A percentile compares a stretch with the other conserved stretches of the same genome.
phyloP scores from a whole-genome alignment of 1,140 invertebrate genomes.

The Hyphantria cunea region DNA sequence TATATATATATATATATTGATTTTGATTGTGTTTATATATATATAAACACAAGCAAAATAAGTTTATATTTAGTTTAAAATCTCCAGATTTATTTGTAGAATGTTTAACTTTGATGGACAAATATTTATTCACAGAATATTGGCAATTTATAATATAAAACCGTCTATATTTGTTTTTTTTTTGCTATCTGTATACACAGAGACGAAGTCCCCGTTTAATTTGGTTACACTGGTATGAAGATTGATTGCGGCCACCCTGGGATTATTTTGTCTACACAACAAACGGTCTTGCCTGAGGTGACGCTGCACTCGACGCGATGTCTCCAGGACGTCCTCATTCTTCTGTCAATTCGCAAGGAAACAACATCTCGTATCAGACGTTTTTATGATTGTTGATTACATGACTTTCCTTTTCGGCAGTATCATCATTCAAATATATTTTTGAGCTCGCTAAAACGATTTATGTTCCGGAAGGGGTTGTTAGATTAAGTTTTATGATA shows the following conservation, averaged over 20 bases:
- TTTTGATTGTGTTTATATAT: too few relatives aligned
- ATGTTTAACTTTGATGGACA: too few relatives aligned
- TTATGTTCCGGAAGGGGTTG: neutral
- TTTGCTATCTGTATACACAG: constrained; percentile 34
- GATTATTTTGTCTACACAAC: constrained; percentile 63
- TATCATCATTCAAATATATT: neutral
- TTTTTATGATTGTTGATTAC: constrained; percentile 30
- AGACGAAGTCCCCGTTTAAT: constrained; percentile 45
- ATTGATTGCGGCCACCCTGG: constrained; percentile 65
- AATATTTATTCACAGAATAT: too few relatives aligned
- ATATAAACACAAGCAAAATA: too few relatives aligned
- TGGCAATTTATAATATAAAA: too few relatives aligned
- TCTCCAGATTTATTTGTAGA: too few relatives aligned
- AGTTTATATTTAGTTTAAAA: too few relatives aligned
- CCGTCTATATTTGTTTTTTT: neutral
- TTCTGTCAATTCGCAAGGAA: constrained; percentile 33
- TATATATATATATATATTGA: too few relatives aligned
- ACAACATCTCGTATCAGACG: constrained; percentile 28
- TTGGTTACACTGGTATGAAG: constrained; percentile 60
- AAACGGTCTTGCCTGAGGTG: constrained; percentile 42
- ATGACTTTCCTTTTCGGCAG: constrained; percentile 23
- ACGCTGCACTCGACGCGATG: constrained; percentile 40
- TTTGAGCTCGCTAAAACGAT: neutral
- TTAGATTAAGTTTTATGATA: too few relatives aligned
- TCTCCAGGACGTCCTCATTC: constrained; percentile 58